A percentile compares a stretch with the other conserved stretches of the same genome.
phyloP scores from a whole-genome alignment of 2,113 vertebrate species.

The Progne subis region DNA sequence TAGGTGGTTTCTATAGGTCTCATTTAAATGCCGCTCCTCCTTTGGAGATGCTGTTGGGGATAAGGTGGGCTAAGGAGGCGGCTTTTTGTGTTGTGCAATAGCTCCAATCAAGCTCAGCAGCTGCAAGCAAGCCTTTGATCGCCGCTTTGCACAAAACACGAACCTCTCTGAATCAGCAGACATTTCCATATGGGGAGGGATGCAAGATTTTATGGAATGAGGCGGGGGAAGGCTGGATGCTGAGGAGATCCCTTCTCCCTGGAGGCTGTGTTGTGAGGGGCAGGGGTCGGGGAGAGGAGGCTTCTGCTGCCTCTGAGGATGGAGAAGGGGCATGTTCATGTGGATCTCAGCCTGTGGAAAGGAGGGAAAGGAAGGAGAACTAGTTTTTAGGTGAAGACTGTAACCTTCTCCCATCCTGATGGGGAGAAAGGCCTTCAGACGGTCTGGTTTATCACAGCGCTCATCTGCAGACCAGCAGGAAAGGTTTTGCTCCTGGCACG shows the following conservation, averaged over 20 bases:
- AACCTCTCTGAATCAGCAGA: background rate
- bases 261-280: background rate
- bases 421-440: background rate
- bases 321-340: fast-evolving
- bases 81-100: background rate
- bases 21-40: background rate
- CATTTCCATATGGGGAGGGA: background rate
- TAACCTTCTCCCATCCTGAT: background rate
- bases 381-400: background rate
- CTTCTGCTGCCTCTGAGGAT: background rate
- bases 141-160: background rate
- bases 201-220: background rate
- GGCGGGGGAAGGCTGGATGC: too few relatives aligned
- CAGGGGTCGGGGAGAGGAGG: background rate
- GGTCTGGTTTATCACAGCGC: background rate
- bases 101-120: background rate
- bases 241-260: background rate
- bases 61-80: background rate
- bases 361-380: background rate
- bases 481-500: fast-evolving
- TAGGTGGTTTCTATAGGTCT: background rate
- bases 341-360: background rate
- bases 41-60: background rate
- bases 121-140: background rate
- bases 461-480: background rate